Conservation (phyloP, 2,797 vertebrate species). For the Cirrhinus molitorella region DNA sequence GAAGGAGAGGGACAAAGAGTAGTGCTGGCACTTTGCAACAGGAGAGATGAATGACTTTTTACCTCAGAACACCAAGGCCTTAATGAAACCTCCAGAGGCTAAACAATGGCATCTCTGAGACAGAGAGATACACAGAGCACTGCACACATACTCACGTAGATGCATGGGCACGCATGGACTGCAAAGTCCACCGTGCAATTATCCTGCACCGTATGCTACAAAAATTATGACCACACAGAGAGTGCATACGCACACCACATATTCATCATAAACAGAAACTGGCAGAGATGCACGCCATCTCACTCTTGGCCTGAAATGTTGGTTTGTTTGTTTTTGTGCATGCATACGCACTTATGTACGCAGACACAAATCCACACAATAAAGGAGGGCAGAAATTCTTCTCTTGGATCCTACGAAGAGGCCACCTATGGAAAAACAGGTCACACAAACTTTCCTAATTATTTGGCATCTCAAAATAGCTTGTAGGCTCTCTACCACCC, state of each 20-base stretch:
- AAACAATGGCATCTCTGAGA: slow-evolving; percentile 79
- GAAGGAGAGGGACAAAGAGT: slow-evolving; percentile 63
- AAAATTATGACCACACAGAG: slow-evolving; percentile 46
- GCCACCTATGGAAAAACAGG: slow-evolving; percentile 70
- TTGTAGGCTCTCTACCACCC: slow-evolving; percentile 4
- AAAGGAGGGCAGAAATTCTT: slow-evolving; percentile 57
- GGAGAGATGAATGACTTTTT: slow-evolving; percentile 85
- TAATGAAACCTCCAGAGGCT: slow-evolving; percentile 86
- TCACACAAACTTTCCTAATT: slow-evolving; percentile 67
- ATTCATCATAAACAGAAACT: slow-evolving; percentile 55
- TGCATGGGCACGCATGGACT: slow-evolving; percentile 59
- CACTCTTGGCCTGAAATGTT: slow-evolving; percentile 32
- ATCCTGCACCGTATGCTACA: slow-evolving; percentile 2
- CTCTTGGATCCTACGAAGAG: slow-evolving; percentile 52
- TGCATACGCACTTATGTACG: slow-evolving; percentile 32
- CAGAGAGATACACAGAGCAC: slow-evolving; percentile 34
- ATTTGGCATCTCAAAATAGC: slow-evolving; percentile 66
- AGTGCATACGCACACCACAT: slow-evolving; percentile 39
- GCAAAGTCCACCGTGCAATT: slow-evolving; percentile 36
- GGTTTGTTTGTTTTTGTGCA: not conserved
- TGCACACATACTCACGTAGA: slow-evolving; percentile 55
- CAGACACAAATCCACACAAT: slow-evolving; percentile 30
- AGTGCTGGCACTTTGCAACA: slow-evolving; percentile 81
- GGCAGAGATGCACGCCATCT: slow-evolving; percentile 39
- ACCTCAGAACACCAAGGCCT: slow-evolving; percentile 82